phyloP scores from a whole-genome alignment of 2,797 vertebrate genomes.

The Myiotriccus ornatus region DNA sequence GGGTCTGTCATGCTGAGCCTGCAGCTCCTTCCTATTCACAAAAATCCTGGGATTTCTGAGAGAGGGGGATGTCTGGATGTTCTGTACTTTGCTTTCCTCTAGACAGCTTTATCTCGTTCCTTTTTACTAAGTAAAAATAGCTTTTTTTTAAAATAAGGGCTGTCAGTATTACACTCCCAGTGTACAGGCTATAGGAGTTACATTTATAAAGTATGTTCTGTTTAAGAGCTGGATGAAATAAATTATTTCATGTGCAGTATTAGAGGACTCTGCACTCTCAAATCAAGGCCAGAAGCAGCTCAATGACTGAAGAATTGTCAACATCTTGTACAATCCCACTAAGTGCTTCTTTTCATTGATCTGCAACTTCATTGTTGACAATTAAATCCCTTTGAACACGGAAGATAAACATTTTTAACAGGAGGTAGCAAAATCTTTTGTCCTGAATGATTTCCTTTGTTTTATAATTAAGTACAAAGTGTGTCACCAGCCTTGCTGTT shows the following conservation, averaged over 20 bases:
- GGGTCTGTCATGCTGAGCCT: neutral
- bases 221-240: conserved; percentile 7
- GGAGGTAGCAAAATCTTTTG: conserved; percentile 38
- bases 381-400: conserved; percentile 37
- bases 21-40: neutral
- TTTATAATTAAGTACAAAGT: conserved; percentile 30
- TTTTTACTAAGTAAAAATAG: neutral
- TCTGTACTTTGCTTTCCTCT: neutral
- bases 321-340: conserved; percentile 28
- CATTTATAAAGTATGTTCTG: neutral
- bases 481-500: conserved; percentile 8
- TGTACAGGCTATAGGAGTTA: neutral
- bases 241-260: neutral
- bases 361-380: conserved; percentile 33
- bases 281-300: conserved; percentile 35
- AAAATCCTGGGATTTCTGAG: neutral
- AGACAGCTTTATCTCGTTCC: neutral
- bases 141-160: neutral
- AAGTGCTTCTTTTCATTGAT: conserved; percentile 48
- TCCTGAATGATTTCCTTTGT: conserved; percentile 36
- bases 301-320: conserved; percentile 34
- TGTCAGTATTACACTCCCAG: neutral
- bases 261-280: conserved; percentile 13
- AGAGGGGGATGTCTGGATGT: neutral
- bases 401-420: conserved; percentile 46